Evolutionary conservation across 2,888 invertebrate genomes (phyloP), one percentile per base, ranked within the genome.

Genomic region (Drosophila fulvimacula): DNA sequence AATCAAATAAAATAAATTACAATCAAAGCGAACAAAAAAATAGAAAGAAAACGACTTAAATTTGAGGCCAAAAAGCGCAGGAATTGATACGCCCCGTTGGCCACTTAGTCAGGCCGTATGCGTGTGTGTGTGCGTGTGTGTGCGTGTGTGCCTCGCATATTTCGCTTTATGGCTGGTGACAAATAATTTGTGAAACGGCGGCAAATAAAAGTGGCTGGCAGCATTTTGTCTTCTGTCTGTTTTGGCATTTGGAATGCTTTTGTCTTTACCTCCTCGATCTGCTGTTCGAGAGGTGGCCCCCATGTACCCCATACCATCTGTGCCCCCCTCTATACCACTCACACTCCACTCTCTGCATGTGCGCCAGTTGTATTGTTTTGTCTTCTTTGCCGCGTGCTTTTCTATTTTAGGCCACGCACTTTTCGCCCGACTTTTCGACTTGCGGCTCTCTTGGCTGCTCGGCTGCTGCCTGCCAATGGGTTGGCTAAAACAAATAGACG

Each of bases 121-220:
- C 36, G 53, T 51, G 58, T 39, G 9, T 46, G 36, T 21, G 27
- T 10, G 48, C 15, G 53, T 41, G 56, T 36, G 49, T 24, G 60
- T 58, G 78, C 58, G 62, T 71, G 49, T 66, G 68, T 39, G 41
- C 41, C 56, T 39, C 77, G 69, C 73, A 76, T 78, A 78, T 76
- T 64, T 78, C 75, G 82, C 70, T 87, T 83, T 83, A 83, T 83
- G 85, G 88, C 82, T 79, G 83, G 83, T 88, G 88, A 88, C 84
- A 84, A 88, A 88, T 84, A 87, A 82, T 85, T 84, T 86, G 87
- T 82, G 83, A 82, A 86, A 86, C 81, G 83, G 83, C 86, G 81
- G 83, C 86, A 81, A 82, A 82, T 86, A 81, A 86, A 82, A 84
- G 87, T 84, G 82, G 79, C 81, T 69, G 58, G 69, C 77, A 75